Base-by-base conservation (phyloP, 2,797 vertebrate genomes). In the Tympanoctomys barrerae region DNA sequence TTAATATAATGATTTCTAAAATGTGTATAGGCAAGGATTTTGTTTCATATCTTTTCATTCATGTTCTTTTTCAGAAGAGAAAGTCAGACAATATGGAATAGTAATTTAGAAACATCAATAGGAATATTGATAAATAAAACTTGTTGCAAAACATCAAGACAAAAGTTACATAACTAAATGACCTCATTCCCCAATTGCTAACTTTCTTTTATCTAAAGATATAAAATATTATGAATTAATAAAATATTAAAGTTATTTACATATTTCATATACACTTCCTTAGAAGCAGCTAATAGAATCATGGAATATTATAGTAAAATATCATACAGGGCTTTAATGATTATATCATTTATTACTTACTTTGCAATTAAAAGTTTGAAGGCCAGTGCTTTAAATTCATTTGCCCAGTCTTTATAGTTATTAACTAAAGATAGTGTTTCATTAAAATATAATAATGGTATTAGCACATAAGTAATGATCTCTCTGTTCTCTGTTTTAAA, bases 331-430 rank as follows among this genome's bases (percentile, higher is more conserved):
- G 3, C 21, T 73, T 96, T 87, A 84, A 61, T 24, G 22, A 54
- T 75, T 5, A 24, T 2, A 75, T 70, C 94, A 70, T 94, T 89
- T 96, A 80, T 87, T 6, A 39, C 46, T 39, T 88, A 66, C 57
- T 91, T 93, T 93, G 26, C 70, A 77, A 85, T 52, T 88, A 91
- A 94, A 84, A 75, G 39, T 31, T 7, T 54, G 49, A 71, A 96
- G 9, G 52, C 49, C 42, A 78, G 36, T 33, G 75, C 31, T 49
- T 31, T 49, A 78, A 52, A 33, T 52, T 78, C 70, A 59, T 5
- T 28, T 94, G 18, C 52, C 28, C 7, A 39, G 13, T 84, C 73
- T 86, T 33, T 24, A 80, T 22, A 24, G 42, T 73, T 70, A 92
- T 54, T 83, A 83, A 7, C 19, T 39, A 80, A 52, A 12, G 33